Conservation (phyloP, 2,113 vertebrate species). For the Passer montanus region DNA sequence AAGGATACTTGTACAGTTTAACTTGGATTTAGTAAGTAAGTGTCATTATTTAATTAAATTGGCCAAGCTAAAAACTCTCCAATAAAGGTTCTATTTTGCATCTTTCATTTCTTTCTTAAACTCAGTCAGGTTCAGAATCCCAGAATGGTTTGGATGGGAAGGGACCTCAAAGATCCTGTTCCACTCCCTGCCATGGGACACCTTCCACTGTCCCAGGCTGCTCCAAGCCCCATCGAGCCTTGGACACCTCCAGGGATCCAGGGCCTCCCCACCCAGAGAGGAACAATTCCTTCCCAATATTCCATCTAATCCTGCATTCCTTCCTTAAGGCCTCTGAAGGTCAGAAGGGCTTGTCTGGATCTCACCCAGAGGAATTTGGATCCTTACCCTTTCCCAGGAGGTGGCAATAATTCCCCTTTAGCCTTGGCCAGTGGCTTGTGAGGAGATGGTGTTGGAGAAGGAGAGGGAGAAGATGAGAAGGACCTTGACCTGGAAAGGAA, state of each 20-base stretch:
- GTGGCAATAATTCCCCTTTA: conserved; percentile 82
- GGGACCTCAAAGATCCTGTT: background rate
- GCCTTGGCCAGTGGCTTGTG: conserved; percentile 82
- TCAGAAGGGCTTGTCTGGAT: background rate
- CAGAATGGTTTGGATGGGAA: background rate
- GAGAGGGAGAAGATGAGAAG: conserved; percentile 89
- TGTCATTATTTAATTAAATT: background rate
- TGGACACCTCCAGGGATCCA: background rate
- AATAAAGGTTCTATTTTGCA: background rate
- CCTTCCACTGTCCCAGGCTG: accelerated
- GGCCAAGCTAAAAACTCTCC: background rate
- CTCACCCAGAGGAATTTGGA: background rate
- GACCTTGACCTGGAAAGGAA: conserved; percentile 84
- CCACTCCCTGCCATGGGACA: background rate
- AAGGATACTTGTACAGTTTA: background rate
- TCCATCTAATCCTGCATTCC: background rate
- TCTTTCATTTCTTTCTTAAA: background rate
- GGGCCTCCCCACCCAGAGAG: background rate
- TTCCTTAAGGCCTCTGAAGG: no score
- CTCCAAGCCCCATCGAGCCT: background rate
- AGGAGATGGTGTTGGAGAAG: conserved; percentile 85
- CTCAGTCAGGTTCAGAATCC: background rate
- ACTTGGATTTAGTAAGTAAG: background rate
- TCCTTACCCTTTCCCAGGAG: conserved; percentile 83
- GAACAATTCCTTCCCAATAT: background rate